Evolutionary conservation across 2,113 vertebrate species (phyloP).

Genomic region (Nothocercus nigrocapillus): DNA sequence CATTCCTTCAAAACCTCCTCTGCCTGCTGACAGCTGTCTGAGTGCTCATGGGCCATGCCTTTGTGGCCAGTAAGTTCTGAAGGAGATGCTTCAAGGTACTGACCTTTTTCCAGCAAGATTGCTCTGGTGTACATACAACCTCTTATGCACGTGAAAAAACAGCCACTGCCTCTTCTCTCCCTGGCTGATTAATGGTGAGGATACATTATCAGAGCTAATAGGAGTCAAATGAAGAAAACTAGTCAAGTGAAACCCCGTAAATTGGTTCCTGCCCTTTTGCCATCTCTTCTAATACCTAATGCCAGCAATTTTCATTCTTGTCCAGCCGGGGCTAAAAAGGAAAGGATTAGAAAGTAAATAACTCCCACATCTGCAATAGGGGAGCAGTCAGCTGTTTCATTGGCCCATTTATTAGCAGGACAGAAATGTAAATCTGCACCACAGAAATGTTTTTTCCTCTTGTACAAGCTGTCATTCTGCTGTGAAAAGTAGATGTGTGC

Average conservation of each 20-base stretch:
- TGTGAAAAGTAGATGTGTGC: not conserved
- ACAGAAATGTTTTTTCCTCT: not conserved
- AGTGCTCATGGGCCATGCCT: not conserved
- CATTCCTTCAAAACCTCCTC: not conserved
- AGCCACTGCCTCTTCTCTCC: constrained; percentile 69
- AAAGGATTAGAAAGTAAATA: constrained; percentile 90
- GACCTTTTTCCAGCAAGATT: not conserved
- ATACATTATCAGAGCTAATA: constrained; percentile 93
- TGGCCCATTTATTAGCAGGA: constrained; percentile 77
- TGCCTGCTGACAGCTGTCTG: not conserved
- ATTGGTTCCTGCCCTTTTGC: constrained; percentile 81
- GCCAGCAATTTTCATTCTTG: constrained; percentile 77
- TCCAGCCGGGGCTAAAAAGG: constrained; percentile 79
- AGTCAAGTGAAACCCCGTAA: constrained; percentile 86
- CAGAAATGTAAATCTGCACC: constrained; percentile 74
- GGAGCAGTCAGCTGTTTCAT: constrained; percentile 86
- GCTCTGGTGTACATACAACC: not conserved
- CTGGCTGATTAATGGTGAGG: constrained; percentile 82
- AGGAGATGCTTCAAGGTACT: not conserved
- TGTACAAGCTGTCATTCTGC: constrained; percentile 19
- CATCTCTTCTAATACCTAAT: constrained; percentile 74
- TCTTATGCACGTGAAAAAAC: not conserved
- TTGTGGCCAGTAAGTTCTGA: not conserved
- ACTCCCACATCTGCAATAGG: constrained; percentile 81
- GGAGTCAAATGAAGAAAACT: constrained; percentile 92